These are phyloP conservation scores for Lophius americanus DNA, from an alignment of 2,797 vertebrate genomes.

Conservation along the genomic window DNA sequence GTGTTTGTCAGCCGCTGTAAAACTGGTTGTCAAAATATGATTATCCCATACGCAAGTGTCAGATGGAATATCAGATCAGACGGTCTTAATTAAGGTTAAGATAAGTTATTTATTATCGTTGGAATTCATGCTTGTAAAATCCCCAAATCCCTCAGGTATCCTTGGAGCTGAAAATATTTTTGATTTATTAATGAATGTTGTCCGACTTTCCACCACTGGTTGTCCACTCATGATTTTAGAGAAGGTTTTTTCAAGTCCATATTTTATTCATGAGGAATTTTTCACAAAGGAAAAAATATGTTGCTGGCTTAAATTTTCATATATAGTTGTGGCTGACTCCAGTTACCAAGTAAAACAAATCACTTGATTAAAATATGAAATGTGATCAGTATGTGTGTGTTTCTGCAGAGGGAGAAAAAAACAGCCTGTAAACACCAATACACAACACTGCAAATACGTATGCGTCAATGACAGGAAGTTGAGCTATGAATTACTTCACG, in stretches of 20 bases:
- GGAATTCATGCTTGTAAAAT: constrained; percentile 16
- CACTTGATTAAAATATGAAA: constrained; percentile 73
- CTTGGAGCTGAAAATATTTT: constrained; percentile 19
- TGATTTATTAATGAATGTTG: constrained; percentile 27
- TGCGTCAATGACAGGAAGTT: constrained; percentile 19
- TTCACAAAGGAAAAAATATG: constrained; percentile 58
- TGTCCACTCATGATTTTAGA: constrained; percentile 25
- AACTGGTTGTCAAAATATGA: not conserved
- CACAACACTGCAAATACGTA: constrained; percentile 40
- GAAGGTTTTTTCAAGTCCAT: constrained; percentile 44
- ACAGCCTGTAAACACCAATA: constrained; percentile 56
- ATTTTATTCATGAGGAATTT: constrained; percentile 71
- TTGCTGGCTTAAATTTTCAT: constrained; percentile 70
- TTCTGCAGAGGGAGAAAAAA: constrained; percentile 50
- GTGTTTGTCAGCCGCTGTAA: not conserved
- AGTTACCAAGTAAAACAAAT: constrained; percentile 80
- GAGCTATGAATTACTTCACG: constrained; percentile 26
- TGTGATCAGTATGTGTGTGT: no score
- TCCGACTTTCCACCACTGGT: constrained; percentile 37
- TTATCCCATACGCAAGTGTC: not conserved
- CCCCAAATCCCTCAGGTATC: constrained; percentile 18
- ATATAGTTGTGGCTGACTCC: constrained; percentile 66
- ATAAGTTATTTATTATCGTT: constrained; percentile 8
- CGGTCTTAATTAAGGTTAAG: constrained; percentile 5
- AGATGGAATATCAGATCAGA: not conserved